Conservation (phyloP, 2,113 vertebrate species). For the Rallus limicola region DNA sequence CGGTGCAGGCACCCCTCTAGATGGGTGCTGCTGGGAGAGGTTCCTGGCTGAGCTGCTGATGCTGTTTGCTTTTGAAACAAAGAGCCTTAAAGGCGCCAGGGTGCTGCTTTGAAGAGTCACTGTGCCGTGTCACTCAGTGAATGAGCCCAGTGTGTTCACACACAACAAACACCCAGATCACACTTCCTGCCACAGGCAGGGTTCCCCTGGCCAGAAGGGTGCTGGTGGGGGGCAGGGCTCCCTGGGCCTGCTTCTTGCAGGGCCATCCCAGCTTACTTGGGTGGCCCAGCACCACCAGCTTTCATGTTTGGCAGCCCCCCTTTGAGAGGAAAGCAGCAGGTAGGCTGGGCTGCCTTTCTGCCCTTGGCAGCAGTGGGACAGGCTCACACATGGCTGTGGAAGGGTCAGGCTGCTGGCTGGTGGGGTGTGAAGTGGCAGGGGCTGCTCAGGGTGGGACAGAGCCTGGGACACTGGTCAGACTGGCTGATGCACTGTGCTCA, state of each 20-base stretch:
- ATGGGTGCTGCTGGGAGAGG: not conserved
- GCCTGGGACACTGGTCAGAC: not conserved
- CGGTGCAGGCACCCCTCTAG: not conserved
- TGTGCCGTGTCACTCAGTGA: not conserved
- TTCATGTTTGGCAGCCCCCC: not conserved
- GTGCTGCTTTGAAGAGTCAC: not conserved
- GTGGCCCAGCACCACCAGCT: not conserved
- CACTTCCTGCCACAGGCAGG: not conserved
- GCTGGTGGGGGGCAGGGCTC: not conserved
- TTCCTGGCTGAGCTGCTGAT: not conserved
- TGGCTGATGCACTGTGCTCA: not conserved
- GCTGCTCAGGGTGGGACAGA: not conserved
- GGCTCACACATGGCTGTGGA: not conserved
- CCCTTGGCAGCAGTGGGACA: not conserved
- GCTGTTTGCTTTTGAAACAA: conserved; percentile 57
- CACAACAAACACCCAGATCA: conserved; percentile 49
- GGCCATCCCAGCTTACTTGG: rapidly evolving
- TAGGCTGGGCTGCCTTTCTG: not conserved
- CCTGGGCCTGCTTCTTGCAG: not conserved
- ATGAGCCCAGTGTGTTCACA: conserved; percentile 44
- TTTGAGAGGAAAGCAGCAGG: not conserved
- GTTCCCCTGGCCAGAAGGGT: not conserved
- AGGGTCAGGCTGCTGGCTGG: not conserved
- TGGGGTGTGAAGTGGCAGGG: not conserved
- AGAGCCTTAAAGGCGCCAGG: conserved; percentile 6